Evolutionary conservation across 2,888 invertebrate species (phyloP), one percentile per base, ranked within the genome.

Genomic region (Diploptera punctata): DNA sequence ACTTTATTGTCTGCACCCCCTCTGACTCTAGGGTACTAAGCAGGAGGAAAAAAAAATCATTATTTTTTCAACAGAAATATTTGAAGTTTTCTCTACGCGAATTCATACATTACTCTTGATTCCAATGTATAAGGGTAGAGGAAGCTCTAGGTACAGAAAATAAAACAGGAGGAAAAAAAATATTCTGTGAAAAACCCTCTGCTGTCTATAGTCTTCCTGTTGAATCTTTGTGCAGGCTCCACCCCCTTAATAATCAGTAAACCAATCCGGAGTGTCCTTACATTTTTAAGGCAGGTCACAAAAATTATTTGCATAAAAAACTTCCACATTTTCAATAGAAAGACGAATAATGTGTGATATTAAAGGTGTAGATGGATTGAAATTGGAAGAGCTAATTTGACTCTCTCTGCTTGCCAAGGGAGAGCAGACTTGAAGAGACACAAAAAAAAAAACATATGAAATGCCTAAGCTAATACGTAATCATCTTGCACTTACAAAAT

Each of bases 241-340:
- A 31, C 60, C 60, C 33, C 60, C 19, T 19, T 1, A 1, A 60
- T 31, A 60, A 60, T 3, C 31, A 31, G 19, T 31, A 31, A 31
- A 19, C 60, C 60, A 60, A 60, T 60, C 60, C 60, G 18, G 60
- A 2, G 31, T 31, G 60, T 29, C 60, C 29, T 29, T 33, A 60
- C 60, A 60, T 31, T 60, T n/a, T 60, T 60, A 47, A 31, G 60
- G 31, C 33, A 60, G 60, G 60, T 29, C 60, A 26, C n/a, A 31
- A 60, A 29, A 60, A 60, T n/a, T 47, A n/a, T 47, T 47, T 47
- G 3, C 47, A 47, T 47, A n/a, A n/a, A n/a, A 47, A 47, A 47
- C 47, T 47, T 47, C n/a, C 47, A 47, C 18, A 47, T 47, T n/a
- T n/a, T n/a, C 9, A n/a, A 47, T 47, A n/a, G 47, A 47, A 47